These are phyloP conservation scores for Electrona antarctica DNA, from an alignment of 2,113 vertebrate genomes.

Conservation along the genomic window DNA sequence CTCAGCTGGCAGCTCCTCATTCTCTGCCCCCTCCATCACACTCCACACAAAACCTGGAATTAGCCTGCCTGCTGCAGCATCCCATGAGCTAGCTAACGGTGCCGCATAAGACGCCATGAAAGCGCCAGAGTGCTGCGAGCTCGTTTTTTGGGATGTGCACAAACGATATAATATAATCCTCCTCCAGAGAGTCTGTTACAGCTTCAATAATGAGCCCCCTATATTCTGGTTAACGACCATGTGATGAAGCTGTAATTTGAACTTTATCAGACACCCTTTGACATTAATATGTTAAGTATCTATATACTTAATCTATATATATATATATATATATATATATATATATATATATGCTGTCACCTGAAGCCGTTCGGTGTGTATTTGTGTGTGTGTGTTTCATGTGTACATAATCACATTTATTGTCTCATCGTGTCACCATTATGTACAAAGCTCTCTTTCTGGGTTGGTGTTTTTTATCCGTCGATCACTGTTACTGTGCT, in stretches of 20 bases:
- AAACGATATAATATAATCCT: no score
- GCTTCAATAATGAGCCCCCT: no score
- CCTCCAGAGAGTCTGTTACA: no score
- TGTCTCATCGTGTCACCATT: slow-evolving; percentile 60
- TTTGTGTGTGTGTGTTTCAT: slow-evolving; percentile 24
- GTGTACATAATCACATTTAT: slow-evolving; percentile 55
- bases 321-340: no score
- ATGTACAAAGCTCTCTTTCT: slow-evolving; percentile 59
- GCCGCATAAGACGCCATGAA: slow-evolving; percentile 49
- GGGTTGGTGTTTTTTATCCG: slow-evolving; percentile 57
- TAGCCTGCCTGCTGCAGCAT: slow-evolving; percentile 61
- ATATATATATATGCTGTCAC: no score
- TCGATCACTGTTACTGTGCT: slow-evolving; percentile 67
- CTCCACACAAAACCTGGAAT: slow-evolving; percentile 69
- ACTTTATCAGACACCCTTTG: slow-evolving; percentile 2
- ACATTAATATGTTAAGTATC: slow-evolving; percentile 38
- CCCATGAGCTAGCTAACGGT: slow-evolving; percentile 52
- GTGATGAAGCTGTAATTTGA: slow-evolving; percentile 16
- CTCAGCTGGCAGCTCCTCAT: slow-evolving; percentile 76
- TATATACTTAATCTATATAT: neutral
- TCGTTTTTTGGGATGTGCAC: slow-evolving; percentile 7
- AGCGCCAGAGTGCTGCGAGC: slow-evolving; percentile 24
- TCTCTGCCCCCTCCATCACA: slow-evolving; percentile 66
- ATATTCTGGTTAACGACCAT: neutral
- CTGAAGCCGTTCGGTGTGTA: no score